Percentiles rank a stretch among this genome's conserved stretches.
Evolutionary conservation across 2,113 vertebrate genomes (phyloP).

Genomic region (Panurus biarmicus): DNA sequence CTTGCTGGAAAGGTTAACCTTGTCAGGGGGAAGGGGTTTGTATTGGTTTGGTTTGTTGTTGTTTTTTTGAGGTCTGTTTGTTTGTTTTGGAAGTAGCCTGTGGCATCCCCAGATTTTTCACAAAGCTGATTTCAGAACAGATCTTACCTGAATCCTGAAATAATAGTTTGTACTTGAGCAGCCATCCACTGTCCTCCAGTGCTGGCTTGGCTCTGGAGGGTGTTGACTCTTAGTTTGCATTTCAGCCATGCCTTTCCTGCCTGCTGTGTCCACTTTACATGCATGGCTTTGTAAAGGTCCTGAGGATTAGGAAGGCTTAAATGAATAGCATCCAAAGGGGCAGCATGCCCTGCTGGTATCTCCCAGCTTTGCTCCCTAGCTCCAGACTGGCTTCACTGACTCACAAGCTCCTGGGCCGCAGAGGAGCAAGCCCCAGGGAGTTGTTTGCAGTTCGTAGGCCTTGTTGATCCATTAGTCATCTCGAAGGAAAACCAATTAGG

Average conservation of each 20-base stretch:
- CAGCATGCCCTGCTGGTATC: background rate
- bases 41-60: too few species aligned
- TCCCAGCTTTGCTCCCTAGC: background rate
- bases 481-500: slow-evolving; percentile 13
- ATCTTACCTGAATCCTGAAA: background rate
- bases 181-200: background rate
- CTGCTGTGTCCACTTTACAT: background rate
- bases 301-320: slow-evolving; percentile 23
- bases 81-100: background rate
- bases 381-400: background rate
- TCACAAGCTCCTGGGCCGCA: background rate
- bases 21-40: background rate
- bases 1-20: background rate
- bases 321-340: background rate
- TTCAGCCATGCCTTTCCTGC: background rate
- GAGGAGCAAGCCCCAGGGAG: background rate
- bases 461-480: slow-evolving; percentile 30
- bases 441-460: background rate
- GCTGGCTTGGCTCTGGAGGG: background rate
- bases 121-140: background rate
- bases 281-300: background rate
- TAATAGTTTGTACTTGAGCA: background rate
- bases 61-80: background rate
- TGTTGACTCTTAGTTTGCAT: slow-evolving; percentile 14
- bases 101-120: background rate